Base-by-base conservation (phyloP, 2,888 invertebrate genomes). In the Melanotus villosus region DNA sequence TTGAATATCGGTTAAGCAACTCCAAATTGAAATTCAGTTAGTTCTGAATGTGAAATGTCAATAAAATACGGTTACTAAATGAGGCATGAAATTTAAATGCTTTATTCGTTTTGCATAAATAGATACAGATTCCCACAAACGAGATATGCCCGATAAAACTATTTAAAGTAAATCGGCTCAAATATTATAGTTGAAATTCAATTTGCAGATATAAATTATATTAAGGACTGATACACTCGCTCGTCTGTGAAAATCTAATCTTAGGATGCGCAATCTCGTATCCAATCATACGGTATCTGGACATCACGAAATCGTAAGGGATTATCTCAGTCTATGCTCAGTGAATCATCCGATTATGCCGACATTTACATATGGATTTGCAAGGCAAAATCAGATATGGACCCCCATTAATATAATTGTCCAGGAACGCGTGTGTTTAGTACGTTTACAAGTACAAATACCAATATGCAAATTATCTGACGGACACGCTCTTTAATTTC, bases 341-440 rank as follows among this genome's bases (percentile, higher is more conserved):
- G 36, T 58, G 65, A 65, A 65, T 65, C 65, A 59, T 26, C 65
- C 58, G 65, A 65, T 65, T 65, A 65, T 50, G 26, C 21, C 59
- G 36, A 26, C 58, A 65, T 65, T 65, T 58, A 58, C 65, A 65
- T 65, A 65, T 47, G 60, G 67, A 62, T 67, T 62, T 67, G 41
- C 36, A 36, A 59, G 36, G 54, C 60, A 56, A 34, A 60, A 67
- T 67, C 60, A 56, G 62, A 62, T 60, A 56, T 5, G 45, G 19
- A 56, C 56, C 34, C 30, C 43, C 52, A 67, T 60, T 67, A 67
- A 60, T 67, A 60, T 67, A 62, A 67, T 67, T 67, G 67, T 60
- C 36, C 50, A n/a, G 21, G 36, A 52, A 26, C 26, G 43, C 54
- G 18, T 59, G 12, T 34, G 47, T 58, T 50, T 47, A 34, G 58